Base-by-base conservation (phyloP, 2,113 vertebrate species). In the Catharus bicknelli region DNA sequence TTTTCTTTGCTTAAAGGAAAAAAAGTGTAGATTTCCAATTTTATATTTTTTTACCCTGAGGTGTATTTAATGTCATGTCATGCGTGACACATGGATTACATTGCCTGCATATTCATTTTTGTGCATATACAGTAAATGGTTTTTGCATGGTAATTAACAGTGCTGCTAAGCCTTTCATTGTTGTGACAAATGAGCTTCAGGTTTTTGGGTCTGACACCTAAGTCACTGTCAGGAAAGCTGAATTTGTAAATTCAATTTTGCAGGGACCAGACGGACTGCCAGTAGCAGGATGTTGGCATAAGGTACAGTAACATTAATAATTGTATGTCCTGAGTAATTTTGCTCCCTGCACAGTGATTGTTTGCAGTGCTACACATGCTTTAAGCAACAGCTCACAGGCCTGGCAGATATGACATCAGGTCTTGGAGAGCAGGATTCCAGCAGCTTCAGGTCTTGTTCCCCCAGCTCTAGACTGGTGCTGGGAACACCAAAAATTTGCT, bases 281-380 rank as follows among this genome's bases (percentile, higher is more conserved):
- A 6, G 98, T 99, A 97, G 98, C 98, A 88, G 99, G 99, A 96
- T 99, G 99, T 96, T 99, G 98, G 99, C 99, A 99, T 91, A 99
- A 99, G 98, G 99, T 99, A 98, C 40, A 15, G 79, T 81, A 19
- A 11, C 7, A 75, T 34, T 47, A 74, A 19, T 30, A 42, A 55
- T 0, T 40, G 38, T 16, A 11, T 9, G 36, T 55, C 76, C 54
- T 32, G 77, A 69, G 82, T 47, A 5, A 18, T 29, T 55, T 17
- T 75, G 27, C 36, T 73, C 42, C 55, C 86, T 87, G 91, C 83
- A 47, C 2, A 38, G 50, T 16, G 50, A 32, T 1, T 8, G 36
- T 16, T 45, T 45, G 86, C 30, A 7, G 34, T 43, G 53, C 45
- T 69, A 40, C 47, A 3, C 11, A 1, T 16, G 57, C 62, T 45